These are phyloP conservation scores for Colletes latitarsis DNA, from an alignment of 1,140 invertebrate species.

Conservation along the genomic window DNA sequence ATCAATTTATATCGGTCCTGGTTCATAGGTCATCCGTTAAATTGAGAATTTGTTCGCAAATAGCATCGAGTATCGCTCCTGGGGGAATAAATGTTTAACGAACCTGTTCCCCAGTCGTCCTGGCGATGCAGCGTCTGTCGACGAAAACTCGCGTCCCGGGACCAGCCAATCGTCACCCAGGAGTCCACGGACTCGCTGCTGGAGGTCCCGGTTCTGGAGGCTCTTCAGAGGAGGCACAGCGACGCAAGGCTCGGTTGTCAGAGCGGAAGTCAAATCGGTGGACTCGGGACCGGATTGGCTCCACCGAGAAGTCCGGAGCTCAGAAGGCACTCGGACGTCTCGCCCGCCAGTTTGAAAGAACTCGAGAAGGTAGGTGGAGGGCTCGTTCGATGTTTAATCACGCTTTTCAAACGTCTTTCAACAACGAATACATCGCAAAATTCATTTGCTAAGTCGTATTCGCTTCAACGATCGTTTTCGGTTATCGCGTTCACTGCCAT, in stretches of 20 bases:
- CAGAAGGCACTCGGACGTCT: constrained; percentile 90
- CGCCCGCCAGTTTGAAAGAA: constrained; percentile 91
- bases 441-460: constrained; percentile 14
- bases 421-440: neutral
- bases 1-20: no score
- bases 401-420: constrained; percentile 16
- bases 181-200: constrained; percentile 90
- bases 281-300: constrained; percentile 83
- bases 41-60: neutral
- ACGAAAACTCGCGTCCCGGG: constrained; percentile 88
- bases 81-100: neutral
- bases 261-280: constrained; percentile 76
- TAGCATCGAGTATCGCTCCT: neutral
- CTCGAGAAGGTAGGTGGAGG: constrained; percentile 86
- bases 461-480: neutral
- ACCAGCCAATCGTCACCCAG: constrained; percentile 85
- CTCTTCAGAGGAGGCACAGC: constrained; percentile 88
- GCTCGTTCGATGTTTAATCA: neutral
- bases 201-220: constrained; percentile 89
- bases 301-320: constrained; percentile 90
- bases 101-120: constrained; percentile 82
- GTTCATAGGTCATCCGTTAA: no score
- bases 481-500: neutral
- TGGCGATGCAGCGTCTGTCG: constrained; percentile 91
- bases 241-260: constrained; percentile 86